Evolutionary conservation across 2,888 invertebrate species (phyloP), one percentile per base, ranked within the genome.

Genomic region (Neocrepidodera transversa): DNA sequence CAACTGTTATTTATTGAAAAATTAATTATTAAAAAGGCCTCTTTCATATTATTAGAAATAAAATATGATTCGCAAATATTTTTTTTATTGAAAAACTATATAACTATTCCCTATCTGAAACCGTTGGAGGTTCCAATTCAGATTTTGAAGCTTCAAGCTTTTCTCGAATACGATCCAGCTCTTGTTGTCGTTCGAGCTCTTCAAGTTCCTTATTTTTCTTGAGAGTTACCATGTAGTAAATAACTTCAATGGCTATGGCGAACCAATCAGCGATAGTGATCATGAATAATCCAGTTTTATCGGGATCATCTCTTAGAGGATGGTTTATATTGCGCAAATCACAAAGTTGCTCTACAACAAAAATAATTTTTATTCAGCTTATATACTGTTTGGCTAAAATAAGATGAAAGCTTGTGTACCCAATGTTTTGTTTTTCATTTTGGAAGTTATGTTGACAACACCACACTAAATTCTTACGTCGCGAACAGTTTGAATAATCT

Each of bases 271-370:
- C 69, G 1, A 77, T 64, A 26, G 72, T 66, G 16, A 77, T 69
- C 36, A 79, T 64, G 61, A 79, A 78, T 3, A 60, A 38, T 5
- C 74, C 72, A 1, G 63, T 35, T 54, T 69, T 65, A 53, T 72
- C 71, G 49, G 66, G 61, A 32, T 65, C 40, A 2, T 68, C 65
- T 40, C 73, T 63, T 14, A 58, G 58, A 91, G 97, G 85, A 90
- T 96, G 81, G 88, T 90, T 83, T 92, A 97, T 78, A 93, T 96
- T 93, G 91, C 95, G 76, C 68, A 86, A 79, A 66, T 84, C 82
- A 54, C 85, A 84, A 3, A 86, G 81, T 65, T 84, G 78, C 65
- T 84, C 83, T 65, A 85, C 20, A 45, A 52, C 28, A 10, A n/a
- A 26, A 26, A 45, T n/a, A n/a, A n/a, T n/a, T n/a, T n/a, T n/a